phyloP scores from a whole-genome alignment of 2,888 invertebrate genomes.

The Tachina fera region DNA sequence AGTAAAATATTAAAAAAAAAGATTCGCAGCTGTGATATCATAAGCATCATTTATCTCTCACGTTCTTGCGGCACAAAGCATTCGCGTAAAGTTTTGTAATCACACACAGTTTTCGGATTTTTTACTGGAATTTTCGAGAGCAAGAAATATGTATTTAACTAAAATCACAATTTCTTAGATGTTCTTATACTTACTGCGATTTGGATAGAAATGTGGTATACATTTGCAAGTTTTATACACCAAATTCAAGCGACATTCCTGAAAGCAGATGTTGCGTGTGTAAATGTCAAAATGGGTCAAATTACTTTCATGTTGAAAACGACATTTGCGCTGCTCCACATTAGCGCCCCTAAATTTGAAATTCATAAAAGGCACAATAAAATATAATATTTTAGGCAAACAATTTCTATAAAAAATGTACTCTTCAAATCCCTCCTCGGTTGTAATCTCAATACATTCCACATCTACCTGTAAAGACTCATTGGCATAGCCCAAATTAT shows the following conservation, averaged over 20 bases:
- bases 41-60: constrained; percentile 57
- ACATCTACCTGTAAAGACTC: constrained; percentile 76
- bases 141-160: neutral
- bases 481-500: constrained; percentile 75
- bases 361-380: constrained; percentile 2
- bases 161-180: neutral
- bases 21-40: neutral
- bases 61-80: constrained; percentile 78
- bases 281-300: constrained; percentile 81
- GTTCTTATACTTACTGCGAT: constrained; percentile 75
- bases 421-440: constrained; percentile 78
- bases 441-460: constrained; percentile 76
- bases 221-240: constrained; percentile 80
- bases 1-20: neutral
- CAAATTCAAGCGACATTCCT: constrained; percentile 81
- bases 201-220: constrained; percentile 83
- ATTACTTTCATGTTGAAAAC: constrained; percentile 81
- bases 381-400: neutral
- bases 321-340: constrained; percentile 79
- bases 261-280: constrained; percentile 80
- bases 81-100: constrained; percentile 76
- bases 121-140: constrained; percentile 73
- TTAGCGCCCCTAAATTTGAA: constrained; percentile 75
- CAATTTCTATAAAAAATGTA: constrained; percentile 43
- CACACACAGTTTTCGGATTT: constrained; percentile 78